Conservation (phyloP, 2,797 vertebrate species). For the Poeciliopsis presidionis region DNA sequence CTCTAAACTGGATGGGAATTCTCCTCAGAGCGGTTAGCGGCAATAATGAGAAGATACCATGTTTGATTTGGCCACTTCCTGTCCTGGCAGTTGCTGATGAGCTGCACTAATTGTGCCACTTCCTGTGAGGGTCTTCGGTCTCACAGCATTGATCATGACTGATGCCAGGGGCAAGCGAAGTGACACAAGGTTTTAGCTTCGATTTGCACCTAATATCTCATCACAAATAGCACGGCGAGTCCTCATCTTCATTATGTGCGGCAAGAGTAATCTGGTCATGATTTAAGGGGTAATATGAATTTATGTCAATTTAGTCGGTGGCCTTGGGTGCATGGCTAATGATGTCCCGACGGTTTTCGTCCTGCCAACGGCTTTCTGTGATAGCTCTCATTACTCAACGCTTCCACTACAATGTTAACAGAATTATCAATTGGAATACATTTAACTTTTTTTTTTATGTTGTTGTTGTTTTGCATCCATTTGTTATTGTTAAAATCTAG, state of each 20-base stretch:
- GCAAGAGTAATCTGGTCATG: constrained; percentile 10
- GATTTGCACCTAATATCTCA: constrained; percentile 6
- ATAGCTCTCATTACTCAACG: constrained; percentile 2
- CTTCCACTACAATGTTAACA: constrained; percentile 10
- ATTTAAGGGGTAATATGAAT: constrained; percentile 7
- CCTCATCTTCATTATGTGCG: constrained; percentile 13
- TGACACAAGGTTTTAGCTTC: constrained; percentile 7
- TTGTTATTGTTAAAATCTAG: neutral
- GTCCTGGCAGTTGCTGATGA: neutral
- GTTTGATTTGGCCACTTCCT: constrained; percentile 5
- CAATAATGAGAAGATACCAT: constrained; percentile 9
- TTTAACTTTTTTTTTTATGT: neutral
- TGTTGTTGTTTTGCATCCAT: neutral
- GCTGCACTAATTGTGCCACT: neutral
- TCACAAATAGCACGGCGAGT: constrained; percentile 16
- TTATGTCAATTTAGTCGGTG: constrained; percentile 6
- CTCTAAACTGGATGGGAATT: constrained; percentile 3
- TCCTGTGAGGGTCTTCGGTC: neutral
- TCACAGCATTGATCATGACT: constrained; percentile 1
- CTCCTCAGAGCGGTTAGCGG: neutral
- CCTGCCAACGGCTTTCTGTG: constrained; percentile 3
- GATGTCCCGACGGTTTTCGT: neutral
- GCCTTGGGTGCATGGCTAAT: constrained; percentile 1
- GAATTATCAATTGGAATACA: constrained; percentile 1
- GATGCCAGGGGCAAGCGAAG: neutral